A percentile compares a stretch with the other conserved stretches of the same genome.
phyloP scores from a whole-genome alignment of 2,888 invertebrate genomes.

The Strigamia transsilvanica region DNA sequence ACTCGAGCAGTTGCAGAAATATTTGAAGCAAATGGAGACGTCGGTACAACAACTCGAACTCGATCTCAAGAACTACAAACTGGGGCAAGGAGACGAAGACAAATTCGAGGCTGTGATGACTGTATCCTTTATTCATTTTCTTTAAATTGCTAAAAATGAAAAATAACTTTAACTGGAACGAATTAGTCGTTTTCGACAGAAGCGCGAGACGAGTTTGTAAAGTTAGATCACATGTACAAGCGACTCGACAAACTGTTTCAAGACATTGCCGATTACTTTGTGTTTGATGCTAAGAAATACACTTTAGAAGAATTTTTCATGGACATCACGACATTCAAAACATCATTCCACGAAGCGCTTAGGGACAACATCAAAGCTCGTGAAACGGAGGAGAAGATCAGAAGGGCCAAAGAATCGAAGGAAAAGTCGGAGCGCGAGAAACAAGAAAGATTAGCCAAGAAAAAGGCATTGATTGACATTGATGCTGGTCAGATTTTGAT shows the following conservation, averaged over 20 bases:
- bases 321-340: slow-evolving; percentile 94
- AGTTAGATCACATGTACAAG: slow-evolving; percentile 90
- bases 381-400: slow-evolving; percentile 85
- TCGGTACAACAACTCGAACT: slow-evolving; percentile 88
- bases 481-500: slow-evolving; percentile 70
- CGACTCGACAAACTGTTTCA: slow-evolving; percentile 89
- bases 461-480: slow-evolving; percentile 89
- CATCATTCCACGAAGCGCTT: slow-evolving; percentile 84
- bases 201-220: slow-evolving; percentile 85
- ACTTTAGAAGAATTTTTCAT: slow-evolving; percentile 94
- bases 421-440: slow-evolving; percentile 86
- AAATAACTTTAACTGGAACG: neutral
- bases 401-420: slow-evolving; percentile 81
- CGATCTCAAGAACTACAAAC: slow-evolving; percentile 84
- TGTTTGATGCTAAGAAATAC: slow-evolving; percentile 92
- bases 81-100: slow-evolving; percentile 77
- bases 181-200: slow-evolving; percentile 75
- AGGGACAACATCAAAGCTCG: slow-evolving; percentile 82
- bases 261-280: slow-evolving; percentile 86
- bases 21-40: slow-evolving; percentile 82
- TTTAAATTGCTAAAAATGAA: neutral
- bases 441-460: slow-evolving; percentile 79
- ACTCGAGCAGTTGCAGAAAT: slow-evolving; percentile 65
- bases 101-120: slow-evolving; percentile 86
- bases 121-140: slow-evolving; percentile 71